Evolutionary conservation across 2,888 invertebrate species (phyloP), one percentile per base, ranked within the genome.

Genomic region (Steinernema hermaphroditum): DNA sequence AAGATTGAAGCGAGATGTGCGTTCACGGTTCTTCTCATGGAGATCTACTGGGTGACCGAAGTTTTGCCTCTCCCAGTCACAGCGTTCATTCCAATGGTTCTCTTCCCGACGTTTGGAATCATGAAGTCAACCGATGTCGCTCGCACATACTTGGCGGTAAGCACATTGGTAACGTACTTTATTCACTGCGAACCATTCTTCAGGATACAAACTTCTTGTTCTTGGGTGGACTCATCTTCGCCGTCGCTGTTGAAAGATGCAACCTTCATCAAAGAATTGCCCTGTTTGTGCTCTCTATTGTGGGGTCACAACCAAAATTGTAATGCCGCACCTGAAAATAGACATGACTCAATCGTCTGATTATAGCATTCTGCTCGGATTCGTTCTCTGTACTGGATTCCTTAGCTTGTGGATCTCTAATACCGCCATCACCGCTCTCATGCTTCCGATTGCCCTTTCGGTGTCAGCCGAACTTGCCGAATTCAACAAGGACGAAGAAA

Each of bases 371-470:
- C 84, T 85, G 85, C 79, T 83, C 9, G 85, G 85, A 29, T 85
- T 85, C 70, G 86, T 85, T 84, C 70, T 69, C 0, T 82, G 81
- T 19, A 85, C 85, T 4, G 85, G 83, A 2, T 79, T 84, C 57
- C 77, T 85, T 16, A 62, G 62, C 19, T 29, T 62, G 16, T 62
- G 62, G 62, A 62, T 62, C 62, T 62, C 62, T 14, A 88, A 88
- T 82, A 88, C 88, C 0, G 88, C 88, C 24, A 88, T 83, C 16
- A 77, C 82, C 19, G 82, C 82, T 19, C 76, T 82, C 76, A 73
- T 73, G 73, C 81, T 82, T 2, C 82, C 82, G 49, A 82, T 82
- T 71, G 79, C 80, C 0, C 81, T 81, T 70, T 80, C 80, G 43
- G 82, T 82, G 2, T 80, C 62, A 4, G 62, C 62, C 14, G 62